Evolutionary conservation across 2,113 vertebrate species (phyloP).

Genomic region (Mirounga angustirostris): DNA sequence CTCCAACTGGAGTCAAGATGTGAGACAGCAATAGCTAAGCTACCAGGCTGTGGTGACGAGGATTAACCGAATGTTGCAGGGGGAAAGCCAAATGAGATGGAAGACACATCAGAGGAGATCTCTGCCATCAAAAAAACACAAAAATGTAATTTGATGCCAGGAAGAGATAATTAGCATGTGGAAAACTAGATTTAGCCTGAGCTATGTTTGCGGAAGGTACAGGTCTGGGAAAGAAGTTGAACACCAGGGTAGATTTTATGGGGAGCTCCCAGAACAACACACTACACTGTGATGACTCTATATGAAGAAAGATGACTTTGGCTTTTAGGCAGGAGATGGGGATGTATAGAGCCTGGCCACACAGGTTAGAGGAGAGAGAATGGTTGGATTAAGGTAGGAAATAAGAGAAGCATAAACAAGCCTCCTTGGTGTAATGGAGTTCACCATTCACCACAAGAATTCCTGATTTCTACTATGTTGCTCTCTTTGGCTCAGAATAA

Average conservation of each 20-base stretch:
- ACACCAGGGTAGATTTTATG: background rate
- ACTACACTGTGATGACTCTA: background rate
- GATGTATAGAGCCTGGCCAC: background rate
- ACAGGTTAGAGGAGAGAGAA: background rate
- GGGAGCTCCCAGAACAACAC: background rate
- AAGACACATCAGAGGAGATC: background rate
- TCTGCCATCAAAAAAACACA: background rate
- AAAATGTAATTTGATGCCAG: background rate
- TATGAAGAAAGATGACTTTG: background rate
- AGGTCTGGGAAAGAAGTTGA: background rate
- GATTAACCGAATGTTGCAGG: background rate
- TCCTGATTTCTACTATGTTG: background rate
- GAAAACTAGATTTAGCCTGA: constrained; percentile 1
- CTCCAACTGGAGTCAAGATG: constrained; percentile 39
- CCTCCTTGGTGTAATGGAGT: background rate
- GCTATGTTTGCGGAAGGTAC: background rate
- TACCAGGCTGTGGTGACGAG: background rate
- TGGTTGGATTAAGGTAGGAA: background rate
- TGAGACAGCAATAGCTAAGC: constrained; percentile 3
- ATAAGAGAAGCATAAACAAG: background rate
- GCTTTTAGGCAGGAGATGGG: background rate
- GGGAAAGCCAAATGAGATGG: background rate
- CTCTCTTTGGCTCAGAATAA: background rate
- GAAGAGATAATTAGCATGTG: background rate
- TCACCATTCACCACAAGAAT: background rate